Evolutionary conservation across 2,113 vertebrate species (phyloP), one percentile per base, ranked within the genome.

Genomic region (Salminus brasiliensis): DNA sequence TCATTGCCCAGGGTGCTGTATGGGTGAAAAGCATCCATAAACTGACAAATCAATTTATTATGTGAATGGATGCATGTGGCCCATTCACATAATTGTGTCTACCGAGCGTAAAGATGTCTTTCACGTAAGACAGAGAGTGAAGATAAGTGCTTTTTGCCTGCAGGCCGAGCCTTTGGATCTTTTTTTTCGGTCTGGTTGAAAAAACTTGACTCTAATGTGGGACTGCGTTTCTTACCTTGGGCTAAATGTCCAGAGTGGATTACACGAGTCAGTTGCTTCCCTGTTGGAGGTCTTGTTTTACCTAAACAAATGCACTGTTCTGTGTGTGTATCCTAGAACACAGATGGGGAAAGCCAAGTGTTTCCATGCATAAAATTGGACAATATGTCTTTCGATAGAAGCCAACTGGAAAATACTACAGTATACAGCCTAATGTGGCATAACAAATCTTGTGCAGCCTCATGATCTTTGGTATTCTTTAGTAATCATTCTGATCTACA

Each of bases 141-240:
- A 11, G 21, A 55, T 55, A n/a, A 55, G 52, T 55, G 23, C 52
- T 9, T 36, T 65, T 21, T n/a, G 62, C 30, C 62, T 65, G 18
- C 11, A 65, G n/a, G 62, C 62, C 3, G 18, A 36, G 6, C 13
- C 13, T 62, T 43, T 66, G 62, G 29, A 25, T 69, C 36, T 45
- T 18, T 59, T 70, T 45, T 18, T 59, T 70, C 25, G 23, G 67
- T 69, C 15, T 67, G 45, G 21, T 49, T 65, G 25, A 25, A 75
- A 65, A 36, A 43, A 36, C 52, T 43, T 21, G 11, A 30, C 15
- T 55, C 8, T 77, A 32, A 68, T 68, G 12, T 13, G 5, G 29
- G 18, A 7, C 36, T 75, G 43, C 27, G 18, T 47, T 21, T 32
- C 12, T 30, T 23, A 25, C 62, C 21, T 65, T 47, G 5, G 16